Evolutionary conservation across 2,888 invertebrate species (phyloP).

Genomic region (Altica lythri): DNA sequence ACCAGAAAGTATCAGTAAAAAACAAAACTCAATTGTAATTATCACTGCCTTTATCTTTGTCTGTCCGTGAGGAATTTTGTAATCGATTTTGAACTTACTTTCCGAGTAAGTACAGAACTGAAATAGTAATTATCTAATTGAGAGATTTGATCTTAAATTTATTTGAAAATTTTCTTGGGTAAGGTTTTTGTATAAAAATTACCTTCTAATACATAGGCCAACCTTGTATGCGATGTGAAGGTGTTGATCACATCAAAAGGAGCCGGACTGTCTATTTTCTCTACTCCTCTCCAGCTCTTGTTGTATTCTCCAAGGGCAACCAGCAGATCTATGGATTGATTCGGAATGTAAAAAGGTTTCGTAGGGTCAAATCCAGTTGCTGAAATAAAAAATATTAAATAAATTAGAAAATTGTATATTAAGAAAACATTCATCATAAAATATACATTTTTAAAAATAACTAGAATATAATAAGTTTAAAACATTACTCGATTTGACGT

Average conservation of each 20-base stretch:
- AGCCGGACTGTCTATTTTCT: constrained; percentile 67
- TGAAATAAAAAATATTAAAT: constrained; percentile 53
- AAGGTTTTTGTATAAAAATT: constrained; percentile 16
- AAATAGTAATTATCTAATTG: no score
- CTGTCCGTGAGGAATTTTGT: no score
- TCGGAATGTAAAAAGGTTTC: constrained; percentile 47
- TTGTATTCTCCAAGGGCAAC: constrained; percentile 80
- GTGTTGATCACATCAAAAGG: constrained; percentile 50
- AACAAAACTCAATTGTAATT: no score
- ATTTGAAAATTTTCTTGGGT: no score
- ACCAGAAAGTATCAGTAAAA: no score
- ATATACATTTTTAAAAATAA: no score
- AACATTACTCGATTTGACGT: no score
- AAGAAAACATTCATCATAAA: not conserved
- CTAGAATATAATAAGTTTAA: no score
- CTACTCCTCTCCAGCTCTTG: constrained; percentile 73
- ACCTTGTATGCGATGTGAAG: constrained; percentile 61
- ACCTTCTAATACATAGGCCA: constrained; percentile 78
- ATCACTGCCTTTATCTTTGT: no score
- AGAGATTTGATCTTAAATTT: no score
- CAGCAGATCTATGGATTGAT: constrained; percentile 73
- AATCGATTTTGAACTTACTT: no score
- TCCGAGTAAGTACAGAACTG: no score
- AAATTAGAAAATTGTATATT: not conserved
- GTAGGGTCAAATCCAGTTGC: constrained; percentile 64